Percentiles rank a stretch among this genome's conserved stretches.
phyloP scores from a whole-genome alignment of 2,797 vertebrate species.

The Sphenopsis melanotis region DNA sequence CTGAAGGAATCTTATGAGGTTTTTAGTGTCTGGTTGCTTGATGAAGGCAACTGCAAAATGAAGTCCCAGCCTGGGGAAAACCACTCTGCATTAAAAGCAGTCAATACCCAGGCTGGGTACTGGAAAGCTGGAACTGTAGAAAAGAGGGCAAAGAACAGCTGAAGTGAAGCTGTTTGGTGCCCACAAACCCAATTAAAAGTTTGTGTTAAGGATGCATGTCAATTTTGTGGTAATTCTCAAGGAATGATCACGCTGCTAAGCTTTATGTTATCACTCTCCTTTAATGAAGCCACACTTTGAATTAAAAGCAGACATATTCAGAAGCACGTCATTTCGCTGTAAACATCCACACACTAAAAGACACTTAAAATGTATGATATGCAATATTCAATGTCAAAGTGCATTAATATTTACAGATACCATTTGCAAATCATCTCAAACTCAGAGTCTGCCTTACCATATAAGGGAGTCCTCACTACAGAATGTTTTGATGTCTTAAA shows the following conservation, averaged over 20 bases:
- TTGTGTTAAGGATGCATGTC: background rate
- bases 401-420: conserved; percentile 50
- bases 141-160: background rate
- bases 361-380: conserved; percentile 25
- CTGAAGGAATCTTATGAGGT: background rate
- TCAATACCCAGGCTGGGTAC: background rate
- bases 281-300: background rate
- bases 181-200: background rate
- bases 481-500: background rate
- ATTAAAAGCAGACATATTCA: background rate
- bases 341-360: conserved; percentile 1
- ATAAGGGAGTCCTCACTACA: background rate
- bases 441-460: background rate
- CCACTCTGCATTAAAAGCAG: background rate
- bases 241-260: background rate
- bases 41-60: background rate
- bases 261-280: background rate
- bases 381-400: background rate
- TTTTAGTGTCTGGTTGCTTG: background rate
- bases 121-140: background rate
- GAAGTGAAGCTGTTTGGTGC: background rate
- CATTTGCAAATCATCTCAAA: conserved; percentile 13
- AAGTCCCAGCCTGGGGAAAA: background rate
- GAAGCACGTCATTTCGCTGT: background rate
- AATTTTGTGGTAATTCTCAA: background rate